Conservation (phyloP, 2,113 vertebrate genomes). For the Corapipo altera region DNA sequence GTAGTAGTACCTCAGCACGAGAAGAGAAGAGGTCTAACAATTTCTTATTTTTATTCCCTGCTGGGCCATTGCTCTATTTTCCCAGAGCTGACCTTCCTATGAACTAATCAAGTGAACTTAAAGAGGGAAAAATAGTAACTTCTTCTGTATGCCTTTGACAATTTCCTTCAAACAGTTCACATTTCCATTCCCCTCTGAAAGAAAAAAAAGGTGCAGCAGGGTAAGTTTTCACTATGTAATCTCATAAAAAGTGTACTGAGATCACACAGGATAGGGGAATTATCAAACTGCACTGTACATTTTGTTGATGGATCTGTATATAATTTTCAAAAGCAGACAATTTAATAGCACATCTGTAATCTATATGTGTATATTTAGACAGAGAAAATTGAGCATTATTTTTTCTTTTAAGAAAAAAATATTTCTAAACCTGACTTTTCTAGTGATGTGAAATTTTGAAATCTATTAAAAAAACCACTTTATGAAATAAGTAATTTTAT, state of each 20-base stretch:
- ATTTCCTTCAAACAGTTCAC: background rate
- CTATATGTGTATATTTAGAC: background rate
- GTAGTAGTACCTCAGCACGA: background rate
- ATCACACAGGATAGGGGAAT: background rate
- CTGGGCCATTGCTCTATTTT: background rate
- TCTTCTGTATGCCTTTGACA: background rate
- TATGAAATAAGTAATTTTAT: background rate
- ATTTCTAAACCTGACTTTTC: background rate
- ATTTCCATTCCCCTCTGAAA: background rate
- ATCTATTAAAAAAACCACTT: background rate
- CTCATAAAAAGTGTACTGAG: background rate
- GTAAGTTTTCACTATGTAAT: background rate
- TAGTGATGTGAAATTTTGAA: background rate
- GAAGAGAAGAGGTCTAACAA: background rate
- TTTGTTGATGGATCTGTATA: background rate
- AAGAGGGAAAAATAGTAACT: background rate
- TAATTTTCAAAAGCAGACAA: background rate
- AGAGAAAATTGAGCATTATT: background rate
- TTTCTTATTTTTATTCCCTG: background rate
- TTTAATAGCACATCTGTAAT: background rate
- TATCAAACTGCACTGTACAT: background rate
- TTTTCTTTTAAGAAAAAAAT: background rate
- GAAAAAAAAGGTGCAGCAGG: background rate
- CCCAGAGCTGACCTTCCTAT: background rate
- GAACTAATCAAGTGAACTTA: background rate